phyloP scores from a whole-genome alignment of 2,888 invertebrate genomes.

The Bhutanitis thaidina region DNA sequence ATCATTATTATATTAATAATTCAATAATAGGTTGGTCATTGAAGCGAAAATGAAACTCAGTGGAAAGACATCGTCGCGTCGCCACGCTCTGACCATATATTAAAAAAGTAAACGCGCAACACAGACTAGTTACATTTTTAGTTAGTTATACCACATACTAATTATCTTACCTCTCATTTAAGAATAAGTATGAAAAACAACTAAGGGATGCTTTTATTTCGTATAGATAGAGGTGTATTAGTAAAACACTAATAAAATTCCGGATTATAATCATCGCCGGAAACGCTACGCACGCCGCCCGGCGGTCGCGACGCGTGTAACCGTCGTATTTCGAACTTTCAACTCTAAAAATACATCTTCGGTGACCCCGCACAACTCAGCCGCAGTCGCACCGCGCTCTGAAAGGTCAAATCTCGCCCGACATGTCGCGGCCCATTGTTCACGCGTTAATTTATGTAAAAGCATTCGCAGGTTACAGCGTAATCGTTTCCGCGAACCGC shows the following conservation, averaged over 20 bases:
- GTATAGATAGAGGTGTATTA: neutral
- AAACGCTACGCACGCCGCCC: slow-evolving; percentile 32
- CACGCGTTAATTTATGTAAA: slow-evolving; percentile 25
- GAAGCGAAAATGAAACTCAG: too few relatives aligned
- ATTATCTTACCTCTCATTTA: too few relatives aligned
- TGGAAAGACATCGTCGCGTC: too few relatives aligned
- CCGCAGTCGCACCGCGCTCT: slow-evolving; percentile 71
- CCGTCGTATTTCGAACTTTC: slow-evolving; percentile 79
- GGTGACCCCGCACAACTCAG: slow-evolving; percentile 73
- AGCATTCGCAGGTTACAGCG: slow-evolving; percentile 14
- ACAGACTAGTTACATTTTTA: too few relatives aligned
- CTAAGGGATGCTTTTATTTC: too few relatives aligned
- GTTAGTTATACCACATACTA: too few relatives aligned
- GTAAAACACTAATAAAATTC: slow-evolving; percentile 3
- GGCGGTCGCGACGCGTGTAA: slow-evolving; percentile 45
- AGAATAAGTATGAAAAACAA: too few relatives aligned
- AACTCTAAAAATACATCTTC: slow-evolving; percentile 78
- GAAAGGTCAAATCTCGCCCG: slow-evolving; percentile 75
- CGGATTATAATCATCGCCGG: slow-evolving; percentile 31
- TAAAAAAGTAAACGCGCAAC: too few relatives aligned
- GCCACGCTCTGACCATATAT: too few relatives aligned
- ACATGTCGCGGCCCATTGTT: slow-evolving; percentile 36
- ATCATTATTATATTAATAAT: too few relatives aligned
- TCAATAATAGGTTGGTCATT: too few relatives aligned
- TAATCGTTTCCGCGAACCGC: slow-evolving; percentile 10